These are phyloP conservation scores for Falco peregrinus DNA, from an alignment of 2,797 vertebrate genomes.

Conservation along the genomic window DNA sequence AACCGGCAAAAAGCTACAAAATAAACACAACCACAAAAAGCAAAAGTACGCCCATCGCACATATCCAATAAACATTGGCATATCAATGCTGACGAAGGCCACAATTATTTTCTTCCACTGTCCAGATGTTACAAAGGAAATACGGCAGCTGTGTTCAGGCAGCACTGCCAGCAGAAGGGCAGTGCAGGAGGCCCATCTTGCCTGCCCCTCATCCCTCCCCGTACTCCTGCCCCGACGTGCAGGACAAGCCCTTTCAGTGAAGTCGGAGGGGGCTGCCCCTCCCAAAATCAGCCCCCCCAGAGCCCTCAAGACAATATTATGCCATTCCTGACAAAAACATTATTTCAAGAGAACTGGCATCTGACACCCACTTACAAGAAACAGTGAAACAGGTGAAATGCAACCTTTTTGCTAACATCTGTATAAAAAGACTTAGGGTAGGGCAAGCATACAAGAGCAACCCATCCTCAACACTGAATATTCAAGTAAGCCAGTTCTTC, in stretches of 20 bases:
- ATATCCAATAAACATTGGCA: neutral
- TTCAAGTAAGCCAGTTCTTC: neutral
- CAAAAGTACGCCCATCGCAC: neutral
- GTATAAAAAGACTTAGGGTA: neutral
- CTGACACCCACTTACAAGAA: neutral
- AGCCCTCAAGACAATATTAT: neutral
- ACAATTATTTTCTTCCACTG: neutral
- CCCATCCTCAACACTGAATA: neutral
- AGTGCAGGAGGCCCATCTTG: neutral
- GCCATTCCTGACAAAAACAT: neutral
- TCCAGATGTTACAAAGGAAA: slow-evolving; percentile 11
- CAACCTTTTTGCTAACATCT: neutral
- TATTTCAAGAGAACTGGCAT: neutral
- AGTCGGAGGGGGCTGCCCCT: neutral
- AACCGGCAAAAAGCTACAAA: neutral
- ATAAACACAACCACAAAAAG: neutral
- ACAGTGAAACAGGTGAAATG: neutral
- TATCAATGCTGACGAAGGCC: neutral
- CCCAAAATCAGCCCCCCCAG: neutral
- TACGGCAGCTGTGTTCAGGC: neutral
- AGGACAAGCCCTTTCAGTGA: neutral
- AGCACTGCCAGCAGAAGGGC: neutral
- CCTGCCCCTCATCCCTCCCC: neutral
- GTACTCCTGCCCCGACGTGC: neutral
- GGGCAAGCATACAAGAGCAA: neutral